Conservation (phyloP, 2,113 vertebrate genomes). For the Tretioscincus oriximinensis region DNA sequence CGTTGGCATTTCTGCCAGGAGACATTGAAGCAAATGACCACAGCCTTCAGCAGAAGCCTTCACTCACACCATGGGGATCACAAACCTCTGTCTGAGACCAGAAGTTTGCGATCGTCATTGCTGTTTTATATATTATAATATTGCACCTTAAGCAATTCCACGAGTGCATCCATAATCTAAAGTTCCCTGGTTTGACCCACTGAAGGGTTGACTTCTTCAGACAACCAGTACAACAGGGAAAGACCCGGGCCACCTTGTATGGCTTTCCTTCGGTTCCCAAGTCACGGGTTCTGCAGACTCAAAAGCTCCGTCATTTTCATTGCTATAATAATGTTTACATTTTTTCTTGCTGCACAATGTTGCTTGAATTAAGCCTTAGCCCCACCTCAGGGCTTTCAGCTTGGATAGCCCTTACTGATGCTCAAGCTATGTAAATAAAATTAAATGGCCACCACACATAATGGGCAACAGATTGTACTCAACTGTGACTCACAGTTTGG, state of each 20-base stretch:
- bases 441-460: neutral
- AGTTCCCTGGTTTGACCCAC: no score
- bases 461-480: conserved; percentile 18
- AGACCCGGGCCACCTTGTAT: no score
- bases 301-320: no score
- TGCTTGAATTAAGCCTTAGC: neutral
- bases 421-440: conserved; percentile 15
- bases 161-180: no score
- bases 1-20: no score
- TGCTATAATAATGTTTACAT: neutral
- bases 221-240: neutral
- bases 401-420: conserved; percentile 10
- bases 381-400: neutral
- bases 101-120: no score
- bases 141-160: no score
- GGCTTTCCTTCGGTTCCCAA: neutral
- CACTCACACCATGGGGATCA: no score
- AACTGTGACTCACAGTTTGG: conserved; percentile 7
- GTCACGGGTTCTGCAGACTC: neutral
- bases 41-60: no score
- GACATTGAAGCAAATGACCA: no score
- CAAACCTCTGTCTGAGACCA: no score
- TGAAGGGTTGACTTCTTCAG: neutral
- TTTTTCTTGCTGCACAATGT: conserved; percentile 8
- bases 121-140: no score